Evolutionary conservation across 2,888 invertebrate species (phyloP), one percentile per base, ranked within the genome.

Genomic region (Xestobium rufovillosum): DNA sequence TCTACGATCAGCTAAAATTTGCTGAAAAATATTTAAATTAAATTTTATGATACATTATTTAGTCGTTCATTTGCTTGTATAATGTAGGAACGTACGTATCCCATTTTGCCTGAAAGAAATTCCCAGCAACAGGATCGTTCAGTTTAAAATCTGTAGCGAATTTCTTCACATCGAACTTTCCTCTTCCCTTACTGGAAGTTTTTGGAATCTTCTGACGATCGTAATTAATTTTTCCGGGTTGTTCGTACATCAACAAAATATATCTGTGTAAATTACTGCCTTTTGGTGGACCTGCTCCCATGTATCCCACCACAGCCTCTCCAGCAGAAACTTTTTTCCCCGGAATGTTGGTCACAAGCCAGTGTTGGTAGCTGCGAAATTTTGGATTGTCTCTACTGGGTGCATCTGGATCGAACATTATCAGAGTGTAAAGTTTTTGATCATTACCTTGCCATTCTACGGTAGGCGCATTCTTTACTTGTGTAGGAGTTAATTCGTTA

Each of bases 341-440:
- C 6, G 73, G 72, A 50, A 83, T 77, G 53, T 83, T 83, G 23
- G 73, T 78, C 10, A 83, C 71, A 2, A 82, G 63, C 83, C 82
- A 83, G 57, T 83, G 82, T 49, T 78, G 77, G 76, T 78, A 80
- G 61, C 83, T 82, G 12, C 80, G 67, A 48, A 72, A 76, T 47
- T 71, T 78, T 0, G 81, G 82, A 30, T 72, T 70, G 43, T 69
- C 66, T 16, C 82, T 69, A 45, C 76, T 78, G 6, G 83, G 83
- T 2, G 82, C 82, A 63, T 83, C 83, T 2, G 82, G 82, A 60
- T 83, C 83, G 1, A 19, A 58, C 66, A 70, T 65, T 12, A 66
- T 66, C 23, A 70, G 48, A 19, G n/a, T 6, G 23, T 39, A 42
- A 14, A 27, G 38, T 3, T 34, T 4, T 4, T 35, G 16, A 6